These are phyloP conservation scores for Todiramphus chloris DNA, from an alignment of 2,113 vertebrate species.

Conservation along the genomic window DNA sequence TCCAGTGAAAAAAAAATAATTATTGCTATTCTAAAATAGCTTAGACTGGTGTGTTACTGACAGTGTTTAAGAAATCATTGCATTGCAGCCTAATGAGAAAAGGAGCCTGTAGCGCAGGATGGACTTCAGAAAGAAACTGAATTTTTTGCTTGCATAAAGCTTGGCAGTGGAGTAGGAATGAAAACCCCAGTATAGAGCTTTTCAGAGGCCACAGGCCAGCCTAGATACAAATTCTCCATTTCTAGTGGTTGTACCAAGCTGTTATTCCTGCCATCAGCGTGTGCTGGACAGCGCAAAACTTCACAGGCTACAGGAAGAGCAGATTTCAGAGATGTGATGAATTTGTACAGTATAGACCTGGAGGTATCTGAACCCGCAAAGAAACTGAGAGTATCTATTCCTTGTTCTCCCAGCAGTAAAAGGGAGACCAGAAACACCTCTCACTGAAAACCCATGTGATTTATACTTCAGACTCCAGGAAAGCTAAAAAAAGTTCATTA, in stretches of 20 bases:
- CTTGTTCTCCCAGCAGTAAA: neutral
- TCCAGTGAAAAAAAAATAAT: neutral
- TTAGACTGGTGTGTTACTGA: neutral
- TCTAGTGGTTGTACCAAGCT: accelerated
- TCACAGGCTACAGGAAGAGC: accelerated
- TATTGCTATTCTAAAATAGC: neutral
- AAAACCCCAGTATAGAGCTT: neutral
- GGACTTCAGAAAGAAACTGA: neutral
- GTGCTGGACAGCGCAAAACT: neutral
- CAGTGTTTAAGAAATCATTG: neutral
- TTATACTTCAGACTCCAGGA: neutral
- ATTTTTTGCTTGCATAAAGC: neutral
- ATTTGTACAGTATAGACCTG: neutral
- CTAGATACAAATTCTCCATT: neutral
- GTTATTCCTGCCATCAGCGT: neutral
- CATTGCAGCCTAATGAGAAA: neutral
- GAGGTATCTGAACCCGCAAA: neutral
- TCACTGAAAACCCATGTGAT: neutral
- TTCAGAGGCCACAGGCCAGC: neutral
- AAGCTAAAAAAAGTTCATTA: too few relatives aligned
- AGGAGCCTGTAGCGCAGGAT: neutral
- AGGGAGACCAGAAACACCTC: neutral
- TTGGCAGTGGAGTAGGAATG: neutral
- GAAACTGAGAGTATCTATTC: neutral
- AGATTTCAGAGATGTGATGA: neutral